Evolutionary conservation across 2,888 invertebrate genomes (phyloP), one percentile per base, ranked within the genome.

Genomic region (Anodontia alba): DNA sequence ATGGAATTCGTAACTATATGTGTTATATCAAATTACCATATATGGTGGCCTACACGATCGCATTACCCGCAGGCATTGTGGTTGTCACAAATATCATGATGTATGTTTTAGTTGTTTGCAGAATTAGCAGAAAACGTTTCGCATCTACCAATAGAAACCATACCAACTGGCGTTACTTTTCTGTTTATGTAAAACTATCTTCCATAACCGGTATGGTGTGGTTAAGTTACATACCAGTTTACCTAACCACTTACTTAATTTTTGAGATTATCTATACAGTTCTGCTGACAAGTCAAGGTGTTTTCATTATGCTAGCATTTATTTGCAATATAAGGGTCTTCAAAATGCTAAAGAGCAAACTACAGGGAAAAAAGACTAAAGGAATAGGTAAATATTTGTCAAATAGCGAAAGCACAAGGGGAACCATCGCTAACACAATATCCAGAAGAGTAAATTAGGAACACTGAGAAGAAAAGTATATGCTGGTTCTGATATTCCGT

Each of bases 221-320:
- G 83, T 36, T 80, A n/a, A 77, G 77, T 62, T 80, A 77, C 1
- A 75, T 83, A 31, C 75, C 80, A 3, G 77, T 80, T 51, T 72
- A 57, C 26, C 80, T 74, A 72, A 74, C 77, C 15, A 51, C n/a
- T 23, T 23, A 43, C 23, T 20, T 57, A 0, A 68, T 38, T 10
- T 75, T 83, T n/a, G 80, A 80, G 10, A 76, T 71, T 43, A 46
- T 83, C 8, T 83, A 79, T 31, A 77, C 74, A 8, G 66, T 80
- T 33, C 49, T 83, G 0, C 72, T 77, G 23, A 77, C 80, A 12
- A 17, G 73, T 42, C 80, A 80, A 51, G 83, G 83, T 29, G 49
- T 80, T 26, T 83, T 83, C 23, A 80, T 83, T 10, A 77, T 83
- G 75, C 31, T 77, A 20, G 73, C 83, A 1, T 83, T 83, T 33